Evolutionary conservation across 2,888 invertebrate species (phyloP).

Genomic region (Diarsia brunnea): DNA sequence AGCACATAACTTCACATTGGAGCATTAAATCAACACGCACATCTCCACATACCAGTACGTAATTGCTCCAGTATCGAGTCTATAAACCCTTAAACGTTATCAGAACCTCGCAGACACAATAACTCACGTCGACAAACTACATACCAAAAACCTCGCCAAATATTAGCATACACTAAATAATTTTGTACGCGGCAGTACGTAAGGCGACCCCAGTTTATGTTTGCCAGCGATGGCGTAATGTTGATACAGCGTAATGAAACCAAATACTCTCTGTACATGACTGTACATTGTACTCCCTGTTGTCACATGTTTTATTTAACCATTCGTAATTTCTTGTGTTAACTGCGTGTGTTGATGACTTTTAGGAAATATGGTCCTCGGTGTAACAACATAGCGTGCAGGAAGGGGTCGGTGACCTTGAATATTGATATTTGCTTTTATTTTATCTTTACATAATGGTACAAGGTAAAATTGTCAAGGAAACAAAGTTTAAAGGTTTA

Average conservation of each 20-base stretch:
- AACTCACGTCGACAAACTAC: constrained; percentile 69
- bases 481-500: too few species aligned
- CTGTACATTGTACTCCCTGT: constrained; percentile 43
- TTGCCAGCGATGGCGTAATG: constrained; percentile 67
- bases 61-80: constrained; percentile 61
- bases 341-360: constrained; percentile 46
- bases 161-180: constrained; percentile 75
- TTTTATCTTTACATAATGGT: neutral
- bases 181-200: constrained; percentile 65
- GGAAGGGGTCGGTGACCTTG: neutral
- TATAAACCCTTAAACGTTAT: constrained; percentile 64
- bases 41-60: constrained; percentile 10
- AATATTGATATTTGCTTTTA: neutral
- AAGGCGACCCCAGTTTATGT: constrained; percentile 64
- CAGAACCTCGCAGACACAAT: constrained; percentile 66
- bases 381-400: constrained; percentile 14
- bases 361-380: constrained; percentile 20
- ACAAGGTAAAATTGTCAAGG: neutral
- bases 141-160: constrained; percentile 74
- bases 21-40: constrained; percentile 46
- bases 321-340: constrained; percentile 42
- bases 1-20: constrained; percentile 6
- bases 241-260: constrained; percentile 77
- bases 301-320: constrained; percentile 59
- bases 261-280: constrained; percentile 69